Conservation (phyloP, 2,113 vertebrate species). For the Stigmatopora nigra region DNA sequence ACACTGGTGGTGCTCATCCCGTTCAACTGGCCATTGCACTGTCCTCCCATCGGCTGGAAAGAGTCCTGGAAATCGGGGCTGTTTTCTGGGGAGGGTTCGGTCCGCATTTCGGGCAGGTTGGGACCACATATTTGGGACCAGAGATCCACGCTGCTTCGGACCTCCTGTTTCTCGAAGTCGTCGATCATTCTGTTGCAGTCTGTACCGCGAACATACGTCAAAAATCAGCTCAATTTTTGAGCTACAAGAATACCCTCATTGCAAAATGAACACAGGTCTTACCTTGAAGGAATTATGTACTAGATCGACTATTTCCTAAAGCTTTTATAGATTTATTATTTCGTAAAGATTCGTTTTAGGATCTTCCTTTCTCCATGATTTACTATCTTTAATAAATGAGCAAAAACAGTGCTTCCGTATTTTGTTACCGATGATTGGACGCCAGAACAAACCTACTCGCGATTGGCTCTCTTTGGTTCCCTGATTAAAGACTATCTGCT, state of each 20-base stretch:
- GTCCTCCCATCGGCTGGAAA: slow-evolving; percentile 64
- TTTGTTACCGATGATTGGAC: slow-evolving; percentile 45
- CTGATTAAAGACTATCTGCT: neutral
- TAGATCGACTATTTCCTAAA: neutral
- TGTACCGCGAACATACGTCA: slow-evolving; percentile 6
- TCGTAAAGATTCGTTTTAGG: slow-evolving; percentile 13
- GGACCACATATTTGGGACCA: slow-evolving; percentile 87
- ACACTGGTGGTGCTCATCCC: neutral
- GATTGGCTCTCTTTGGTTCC: neutral
- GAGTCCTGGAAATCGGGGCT: slow-evolving; percentile 80
- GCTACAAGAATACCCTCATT: neutral
- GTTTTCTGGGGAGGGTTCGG: slow-evolving; percentile 29
- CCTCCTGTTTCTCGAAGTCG: slow-evolving; percentile 62
- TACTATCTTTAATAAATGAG: neutral
- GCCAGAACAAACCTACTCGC: neutral
- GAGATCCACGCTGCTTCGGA: slow-evolving; percentile 77
- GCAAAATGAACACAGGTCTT: slow-evolving; percentile 14
- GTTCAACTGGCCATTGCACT: slow-evolving; percentile 32
- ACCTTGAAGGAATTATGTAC: slow-evolving; percentile 31
- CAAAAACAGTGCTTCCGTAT: slow-evolving; percentile 20
- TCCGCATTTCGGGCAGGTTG: slow-evolving; percentile 63
- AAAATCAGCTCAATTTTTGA: neutral
- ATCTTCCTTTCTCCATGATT: slow-evolving; percentile 31
- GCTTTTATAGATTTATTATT: neutral
- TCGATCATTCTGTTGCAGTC: slow-evolving; percentile 75